Evolutionary conservation across 53 echinoderm and acorn worm species (phyloP), one percentile per base, ranked within the genome.

Genomic region (Mesocentrotus franciscanus): DNA sequence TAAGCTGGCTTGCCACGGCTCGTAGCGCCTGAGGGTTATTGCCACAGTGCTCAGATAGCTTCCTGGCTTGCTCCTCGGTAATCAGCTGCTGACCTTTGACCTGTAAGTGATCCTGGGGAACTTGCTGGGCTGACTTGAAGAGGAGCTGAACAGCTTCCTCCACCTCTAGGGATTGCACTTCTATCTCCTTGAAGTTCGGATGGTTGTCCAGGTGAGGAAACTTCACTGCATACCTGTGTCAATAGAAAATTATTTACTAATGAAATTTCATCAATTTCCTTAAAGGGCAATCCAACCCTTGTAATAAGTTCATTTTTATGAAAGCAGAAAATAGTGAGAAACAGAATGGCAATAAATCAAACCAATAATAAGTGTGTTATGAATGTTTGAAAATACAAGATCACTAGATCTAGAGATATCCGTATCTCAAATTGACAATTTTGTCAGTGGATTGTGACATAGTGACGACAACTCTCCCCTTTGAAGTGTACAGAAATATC

Each of bases 1-100:
- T 93, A 57, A 98, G 91, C 89, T 98, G 97, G 76, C 98, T 98
- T 0, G 99, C 99, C 29, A 98, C 96, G 13, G 97, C 97, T 56
- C 98, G 74, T 56, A 98, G 90, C 27, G 98, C 97, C 59, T 97
- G 96, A 9, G 99, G 99, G 68, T 96, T 96, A 57, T 98, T 97
- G 22, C 99, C 99, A 74, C 97, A 97, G 56, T 95, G 84, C 49
- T 95, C 91, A 14, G 98, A 97, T 14, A 98, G 92, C 59, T 96
- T 94, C 57, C 95, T 84, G 24, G 97, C 96, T 22, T 96, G 79
- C 34, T 94, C 76, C 20, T 97, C 96, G 27, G 95, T 96, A 22
- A 95, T 93, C 16, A 11, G 15, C 16, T 55, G 95, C 17, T 92
- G 81, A 15, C 96, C 97, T 61, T 33, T 83, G 81, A 94, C 94